Base-by-base conservation (phyloP, 2,797 vertebrate species). In the Tokudaia muenninki region DNA sequence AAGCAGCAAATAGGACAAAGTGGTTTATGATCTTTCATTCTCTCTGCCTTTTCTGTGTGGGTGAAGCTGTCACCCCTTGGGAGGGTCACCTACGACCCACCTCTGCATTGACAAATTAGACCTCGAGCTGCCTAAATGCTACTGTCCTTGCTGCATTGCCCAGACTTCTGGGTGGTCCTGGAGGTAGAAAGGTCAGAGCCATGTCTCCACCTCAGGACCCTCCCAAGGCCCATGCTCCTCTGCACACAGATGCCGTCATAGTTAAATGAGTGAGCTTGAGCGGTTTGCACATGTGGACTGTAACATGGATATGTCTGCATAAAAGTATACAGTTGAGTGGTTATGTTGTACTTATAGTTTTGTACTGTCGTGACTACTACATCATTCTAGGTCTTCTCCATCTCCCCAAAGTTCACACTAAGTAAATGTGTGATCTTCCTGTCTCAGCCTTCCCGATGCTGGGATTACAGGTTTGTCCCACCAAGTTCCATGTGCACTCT, bases 1-100 rank as follows among this genome's bases (percentile, higher is more conserved):
- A 95, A 96, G 92, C 95, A 97, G 86, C 94, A 96, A 78, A 90
- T n/a, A 93, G 79, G 93, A 92, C 29, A 91, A 91, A 37, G 80
- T 87, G 94, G 70, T 44, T 89, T 95, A 75, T 92, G 63, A 44
- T 80, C 65, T 37, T 79, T 87, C 13, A 5, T 21, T 78, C 17
- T 70, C 7, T 65, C 16, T 84, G 41, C 29, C 44, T 87, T 70
- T 72, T 52, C 31, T 52, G 24, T 21, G 1, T 16, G 75, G 14
- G n/a, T 57, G 50, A 34, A 55, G n/a, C 31, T 61, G 41, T 83
- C 75, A 52, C 50, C 41, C 26, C n/a, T 89, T 77, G 31, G 24
- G 17, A 34, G 63, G 61, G 24, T 95, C n/a, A 26, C 72, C 77
- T n/a, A 37, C 34, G 17, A 74, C 67, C 77, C 37, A 77, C 67